phyloP scores from a whole-genome alignment of 2,888 invertebrate genomes.

The Acanthopleura granulata region DNA sequence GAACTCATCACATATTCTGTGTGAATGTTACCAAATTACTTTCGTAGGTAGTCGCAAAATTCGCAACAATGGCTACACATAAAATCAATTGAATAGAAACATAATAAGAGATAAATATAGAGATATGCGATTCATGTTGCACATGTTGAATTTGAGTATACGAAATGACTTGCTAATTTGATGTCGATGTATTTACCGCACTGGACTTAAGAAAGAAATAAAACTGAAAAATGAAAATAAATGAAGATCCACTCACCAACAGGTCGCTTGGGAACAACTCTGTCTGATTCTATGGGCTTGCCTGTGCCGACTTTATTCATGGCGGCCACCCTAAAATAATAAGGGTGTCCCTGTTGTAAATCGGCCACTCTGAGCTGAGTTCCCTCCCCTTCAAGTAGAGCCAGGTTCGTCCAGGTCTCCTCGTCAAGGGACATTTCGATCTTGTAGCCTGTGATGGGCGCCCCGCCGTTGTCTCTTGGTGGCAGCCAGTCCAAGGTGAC shows the following conservation, averaged over 20 bases:
- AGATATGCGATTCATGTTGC: no score
- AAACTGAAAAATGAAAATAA: no score
- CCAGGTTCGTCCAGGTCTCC: slow-evolving; percentile 92
- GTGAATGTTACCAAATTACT: no score
- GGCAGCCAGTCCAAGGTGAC: slow-evolving; percentile 69
- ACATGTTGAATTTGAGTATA: no score
- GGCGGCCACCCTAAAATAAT: slow-evolving; percentile 66
- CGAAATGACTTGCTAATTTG: no score
- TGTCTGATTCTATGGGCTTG: slow-evolving; percentile 54
- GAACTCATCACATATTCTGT: no score
- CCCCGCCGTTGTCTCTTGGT: slow-evolving; percentile 68
- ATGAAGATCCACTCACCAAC: slow-evolving; percentile 50
- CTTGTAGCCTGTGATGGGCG: slow-evolving; percentile 64
- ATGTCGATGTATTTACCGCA: no score
- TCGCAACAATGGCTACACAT: no score
- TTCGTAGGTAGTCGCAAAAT: no score
- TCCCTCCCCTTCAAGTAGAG: slow-evolving; percentile 82
- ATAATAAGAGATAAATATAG: no score
- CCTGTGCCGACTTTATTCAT: slow-evolving; percentile 63
- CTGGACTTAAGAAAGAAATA: slow-evolving; percentile 1
- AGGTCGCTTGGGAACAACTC: slow-evolving; percentile 47
- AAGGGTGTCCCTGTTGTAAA: slow-evolving; percentile 57
- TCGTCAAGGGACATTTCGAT: slow-evolving; percentile 72
- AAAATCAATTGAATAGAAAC: no score
- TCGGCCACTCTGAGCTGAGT: slow-evolving; percentile 56